These are phyloP conservation scores for Eubucco bourcierii DNA, from an alignment of 2,113 vertebrate species.

Conservation along the genomic window DNA sequence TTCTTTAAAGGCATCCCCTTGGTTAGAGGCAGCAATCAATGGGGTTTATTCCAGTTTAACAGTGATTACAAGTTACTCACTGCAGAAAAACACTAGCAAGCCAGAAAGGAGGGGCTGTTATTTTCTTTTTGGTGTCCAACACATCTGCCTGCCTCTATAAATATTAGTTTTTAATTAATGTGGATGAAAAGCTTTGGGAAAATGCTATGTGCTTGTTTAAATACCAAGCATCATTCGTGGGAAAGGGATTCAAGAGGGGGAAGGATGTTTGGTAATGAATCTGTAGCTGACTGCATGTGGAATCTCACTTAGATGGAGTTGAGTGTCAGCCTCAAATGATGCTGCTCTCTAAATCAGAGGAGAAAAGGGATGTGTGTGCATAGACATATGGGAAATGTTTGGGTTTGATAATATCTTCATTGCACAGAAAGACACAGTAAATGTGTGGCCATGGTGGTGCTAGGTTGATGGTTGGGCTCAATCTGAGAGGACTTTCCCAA, in stretches of 20 bases:
- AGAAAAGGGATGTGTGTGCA: neutral
- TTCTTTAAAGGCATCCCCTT: slow-evolving; percentile 20
- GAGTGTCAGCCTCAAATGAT: neutral
- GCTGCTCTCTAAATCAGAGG: neutral
- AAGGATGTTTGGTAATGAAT: neutral
- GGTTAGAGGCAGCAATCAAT: slow-evolving; percentile 8
- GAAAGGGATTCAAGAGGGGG: neutral
- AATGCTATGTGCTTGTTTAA: neutral
- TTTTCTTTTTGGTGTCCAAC: neutral
- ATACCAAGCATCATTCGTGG: neutral
- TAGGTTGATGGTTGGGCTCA: no score
- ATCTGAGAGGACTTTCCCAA: no score
- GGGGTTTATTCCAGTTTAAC: slow-evolving; percentile 24
- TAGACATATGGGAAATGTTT: neutral
- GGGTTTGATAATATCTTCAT: neutral
- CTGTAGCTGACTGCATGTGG: neutral
- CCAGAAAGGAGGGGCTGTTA: neutral
- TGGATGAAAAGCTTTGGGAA: neutral
- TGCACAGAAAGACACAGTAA: neutral
- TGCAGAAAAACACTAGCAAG: neutral
- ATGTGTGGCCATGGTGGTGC: no score
- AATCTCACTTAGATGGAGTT: neutral
- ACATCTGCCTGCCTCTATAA: neutral
- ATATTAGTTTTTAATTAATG: slow-evolving; percentile 30
- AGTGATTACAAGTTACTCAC: neutral